phyloP scores from a whole-genome alignment of 2,797 vertebrate genomes.

The Mus spretus region DNA sequence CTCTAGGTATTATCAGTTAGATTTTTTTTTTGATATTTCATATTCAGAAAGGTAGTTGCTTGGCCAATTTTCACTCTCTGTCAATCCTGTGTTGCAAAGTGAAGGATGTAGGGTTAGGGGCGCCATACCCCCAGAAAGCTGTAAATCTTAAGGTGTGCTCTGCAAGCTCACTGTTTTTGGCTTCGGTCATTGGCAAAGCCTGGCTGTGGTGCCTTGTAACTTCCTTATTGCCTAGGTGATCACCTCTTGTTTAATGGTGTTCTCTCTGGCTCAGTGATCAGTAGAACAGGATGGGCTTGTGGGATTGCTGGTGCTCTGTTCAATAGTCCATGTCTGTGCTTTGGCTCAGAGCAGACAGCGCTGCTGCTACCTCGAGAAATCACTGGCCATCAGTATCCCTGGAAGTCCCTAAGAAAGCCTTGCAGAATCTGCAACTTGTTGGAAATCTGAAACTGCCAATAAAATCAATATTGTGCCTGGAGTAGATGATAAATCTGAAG shows the following conservation, averaged over 20 bases:
- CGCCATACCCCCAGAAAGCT: neutral
- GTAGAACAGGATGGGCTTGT: neutral
- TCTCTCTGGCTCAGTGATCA: neutral
- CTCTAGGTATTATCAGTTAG: neutral
- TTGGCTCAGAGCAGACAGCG: neutral
- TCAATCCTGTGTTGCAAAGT: neutral
- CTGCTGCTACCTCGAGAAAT: neutral
- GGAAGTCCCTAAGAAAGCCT: conserved; percentile 11
- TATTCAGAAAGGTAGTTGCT: neutral
- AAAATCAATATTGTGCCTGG: conserved; percentile 45
- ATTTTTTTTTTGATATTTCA: conserved; percentile 34
- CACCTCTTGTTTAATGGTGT: neutral
- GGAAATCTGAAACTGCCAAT: conserved; percentile 31
- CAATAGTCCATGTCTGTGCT: neutral
- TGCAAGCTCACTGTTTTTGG: neutral
- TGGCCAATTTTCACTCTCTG: conserved; percentile 34
- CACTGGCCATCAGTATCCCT: neutral
- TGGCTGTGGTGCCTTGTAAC: neutral
- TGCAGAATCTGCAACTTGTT: conserved; percentile 18
- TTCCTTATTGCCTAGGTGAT: neutral
- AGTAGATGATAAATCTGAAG: conserved; percentile 43
- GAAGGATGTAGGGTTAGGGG: neutral
- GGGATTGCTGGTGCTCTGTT: neutral
- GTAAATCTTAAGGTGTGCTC: neutral
- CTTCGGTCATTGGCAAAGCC: neutral